phyloP scores from a whole-genome alignment of 1,140 invertebrate species.

The Drosophila sechellia region DNA sequence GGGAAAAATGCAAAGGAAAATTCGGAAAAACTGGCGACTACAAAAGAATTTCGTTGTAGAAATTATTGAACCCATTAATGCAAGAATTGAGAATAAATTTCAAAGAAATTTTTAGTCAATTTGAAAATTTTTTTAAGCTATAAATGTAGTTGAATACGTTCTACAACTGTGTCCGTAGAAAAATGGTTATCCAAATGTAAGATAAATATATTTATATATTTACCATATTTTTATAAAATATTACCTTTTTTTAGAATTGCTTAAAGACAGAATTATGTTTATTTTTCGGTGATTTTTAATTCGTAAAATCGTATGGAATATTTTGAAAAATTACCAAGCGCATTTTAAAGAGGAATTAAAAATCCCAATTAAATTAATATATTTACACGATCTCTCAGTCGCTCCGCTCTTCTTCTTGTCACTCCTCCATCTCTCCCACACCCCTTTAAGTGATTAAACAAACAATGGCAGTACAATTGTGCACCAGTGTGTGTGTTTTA shows the following conservation, averaged over 20 bases:
- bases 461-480: conserved; percentile 51
- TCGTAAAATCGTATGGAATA: background rate
- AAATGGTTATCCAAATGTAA: background rate
- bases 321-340: background rate
- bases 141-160: background rate
- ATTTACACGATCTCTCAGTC: conserved; percentile 1
- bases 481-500: background rate
- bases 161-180: too few species aligned
- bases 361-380: conserved; percentile 2
- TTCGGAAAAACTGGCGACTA: conserved; percentile 2
- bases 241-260: too few species aligned
- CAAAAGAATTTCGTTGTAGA: conserved; percentile 1
- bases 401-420: background rate
- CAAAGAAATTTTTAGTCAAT: background rate
- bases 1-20: conserved; percentile 11
- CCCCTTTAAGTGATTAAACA: conserved; percentile 42
- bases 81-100: background rate
- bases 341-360: background rate
- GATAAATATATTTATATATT: background rate
- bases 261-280: too few species aligned
- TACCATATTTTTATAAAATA: too few species aligned
- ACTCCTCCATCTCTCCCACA: background rate
- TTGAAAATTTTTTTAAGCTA: background rate
- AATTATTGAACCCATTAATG: background rate
- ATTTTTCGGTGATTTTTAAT: background rate